These are phyloP conservation scores for Ammodytes dubius DNA, from an alignment of 2,113 vertebrate species.

Conservation along the genomic window DNA sequence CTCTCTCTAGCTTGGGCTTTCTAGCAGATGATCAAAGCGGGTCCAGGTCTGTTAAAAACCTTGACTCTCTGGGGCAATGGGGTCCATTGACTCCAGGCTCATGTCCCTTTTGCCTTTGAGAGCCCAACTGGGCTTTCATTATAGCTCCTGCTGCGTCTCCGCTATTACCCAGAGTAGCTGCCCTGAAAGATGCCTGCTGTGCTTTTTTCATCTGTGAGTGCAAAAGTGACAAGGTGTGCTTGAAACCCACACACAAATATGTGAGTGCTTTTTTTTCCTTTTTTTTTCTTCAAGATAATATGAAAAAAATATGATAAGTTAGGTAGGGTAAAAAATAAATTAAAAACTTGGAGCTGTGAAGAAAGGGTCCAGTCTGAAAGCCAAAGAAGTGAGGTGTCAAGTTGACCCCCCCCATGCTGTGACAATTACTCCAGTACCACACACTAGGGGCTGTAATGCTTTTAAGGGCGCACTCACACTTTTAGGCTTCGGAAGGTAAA, in stretches of 20 bases:
- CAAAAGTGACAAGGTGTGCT: conserved; percentile 13
- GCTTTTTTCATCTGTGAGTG: conserved; percentile 61
- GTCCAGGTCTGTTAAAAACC: conserved; percentile 50
- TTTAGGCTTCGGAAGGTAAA: conserved; percentile 11
- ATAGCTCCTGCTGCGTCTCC: conserved; percentile 23
- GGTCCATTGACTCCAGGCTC: conserved; percentile 53
- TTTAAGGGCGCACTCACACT: conserved; percentile 3
- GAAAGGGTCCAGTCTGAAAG: not conserved
- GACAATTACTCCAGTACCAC: conserved; percentile 23
- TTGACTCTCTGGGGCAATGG: conserved; percentile 48
- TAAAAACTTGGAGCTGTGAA: conserved; percentile 1
- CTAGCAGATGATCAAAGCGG: conserved; percentile 73
- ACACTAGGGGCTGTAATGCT: not conserved
- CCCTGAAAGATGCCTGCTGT: conserved; percentile 36
- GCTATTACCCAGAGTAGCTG: conserved; percentile 65
- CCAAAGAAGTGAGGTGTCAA: conserved; percentile 9
- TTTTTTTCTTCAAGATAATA: conserved; percentile 13
- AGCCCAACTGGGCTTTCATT: conserved; percentile 60
- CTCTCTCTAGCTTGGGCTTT: conserved; percentile 51
- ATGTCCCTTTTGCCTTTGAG: conserved; percentile 33
- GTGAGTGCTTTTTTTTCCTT: conserved; percentile 32
- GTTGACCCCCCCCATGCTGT: conserved; percentile 24
- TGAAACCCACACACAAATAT: not conserved
- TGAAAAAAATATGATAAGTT: conserved; percentile 11
- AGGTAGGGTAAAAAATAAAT: not conserved